Evolutionary conservation across 2,888 invertebrate species (phyloP).

Genomic region (Deroplatys truncata): DNA sequence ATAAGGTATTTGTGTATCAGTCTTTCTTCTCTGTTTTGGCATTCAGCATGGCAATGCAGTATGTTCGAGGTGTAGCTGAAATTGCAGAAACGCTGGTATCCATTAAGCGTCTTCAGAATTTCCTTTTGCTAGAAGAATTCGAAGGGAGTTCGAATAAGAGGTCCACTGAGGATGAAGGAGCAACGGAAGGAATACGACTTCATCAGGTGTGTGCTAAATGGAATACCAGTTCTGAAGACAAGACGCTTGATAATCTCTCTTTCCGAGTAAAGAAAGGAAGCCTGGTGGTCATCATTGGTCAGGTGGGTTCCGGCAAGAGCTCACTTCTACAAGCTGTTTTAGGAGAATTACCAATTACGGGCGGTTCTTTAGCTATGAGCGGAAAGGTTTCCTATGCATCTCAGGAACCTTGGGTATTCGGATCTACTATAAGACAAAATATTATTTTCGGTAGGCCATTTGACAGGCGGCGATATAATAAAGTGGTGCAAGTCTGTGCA

Average conservation of each 20-base stretch:
- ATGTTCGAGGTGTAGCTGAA: constrained; percentile 57
- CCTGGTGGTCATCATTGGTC: constrained; percentile 35
- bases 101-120: constrained; percentile 49
- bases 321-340: constrained; percentile 69
- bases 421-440: constrained; percentile 74
- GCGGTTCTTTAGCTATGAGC: constrained; percentile 59
- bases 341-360: constrained; percentile 62
- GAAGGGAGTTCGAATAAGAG: background rate
- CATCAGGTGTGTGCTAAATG: constrained; percentile 21
- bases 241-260: constrained; percentile 52
- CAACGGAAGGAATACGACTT: background rate
- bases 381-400: constrained; percentile 70
- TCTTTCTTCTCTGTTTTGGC: constrained; percentile 53
- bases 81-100: constrained; percentile 63
- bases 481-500: constrained; percentile 61
- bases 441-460: constrained; percentile 75
- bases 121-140: constrained; percentile 8
- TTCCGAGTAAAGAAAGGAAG: constrained; percentile 27
- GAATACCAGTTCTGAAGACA: constrained; percentile 40
- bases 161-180: background rate
- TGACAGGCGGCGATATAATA: constrained; percentile 49
- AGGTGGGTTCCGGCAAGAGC: constrained; percentile 47
- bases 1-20: constrained; percentile 51
- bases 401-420: constrained; percentile 84
- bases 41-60: constrained; percentile 56